Evolutionary conservation across 2,797 vertebrate genomes (phyloP), one percentile per base, ranked within the genome.

Genomic region (Semotilus atromaculatus): DNA sequence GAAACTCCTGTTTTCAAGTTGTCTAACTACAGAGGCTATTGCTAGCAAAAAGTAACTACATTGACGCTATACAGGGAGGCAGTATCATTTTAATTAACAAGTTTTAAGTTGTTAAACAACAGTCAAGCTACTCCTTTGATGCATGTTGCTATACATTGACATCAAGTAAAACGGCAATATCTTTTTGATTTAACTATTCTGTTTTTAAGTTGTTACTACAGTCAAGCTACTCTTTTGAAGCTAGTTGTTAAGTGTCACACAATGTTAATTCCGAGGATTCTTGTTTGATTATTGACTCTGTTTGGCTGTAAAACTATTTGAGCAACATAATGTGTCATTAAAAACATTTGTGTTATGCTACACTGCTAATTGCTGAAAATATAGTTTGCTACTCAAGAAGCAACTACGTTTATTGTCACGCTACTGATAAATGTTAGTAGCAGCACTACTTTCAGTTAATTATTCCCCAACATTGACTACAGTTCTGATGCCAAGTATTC

Each of bases 401-500:
- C 36, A 73, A 62, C 29, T 36, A 23, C 2, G 0, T 19, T 7
- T 60, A 29, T 40, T 43, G 51, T 72, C 79, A 81, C n/a, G 11
- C 18, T 31, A 43, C 79, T 81, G 48, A 60, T 83, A 86, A 74
- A 38, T 18, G 55, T 62, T 68, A 38, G 53, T 58, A 23, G 4
- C 14, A n/a, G 9, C 68, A 34, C 60, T 80, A 67, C 78, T 71
- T 82, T 75, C 38, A 82, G 66, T 85, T 31, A 77, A 13, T 14
- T 16, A 76, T 88, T 86, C 75, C 71, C 86, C 53, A 67, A 31
- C 0, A 48, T 3, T 58, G n/a, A 68, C 68, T 38, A 62, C 19
- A 80, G 67, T 48, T 40, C 51, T 78, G 78, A 60, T 55, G 81
- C 71, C 87, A 53, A 72, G 76, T 82, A 64, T 86, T 77, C 83